Conservation (phyloP, 2,797 vertebrate species). For the Mormyrus hasselquistii region DNA sequence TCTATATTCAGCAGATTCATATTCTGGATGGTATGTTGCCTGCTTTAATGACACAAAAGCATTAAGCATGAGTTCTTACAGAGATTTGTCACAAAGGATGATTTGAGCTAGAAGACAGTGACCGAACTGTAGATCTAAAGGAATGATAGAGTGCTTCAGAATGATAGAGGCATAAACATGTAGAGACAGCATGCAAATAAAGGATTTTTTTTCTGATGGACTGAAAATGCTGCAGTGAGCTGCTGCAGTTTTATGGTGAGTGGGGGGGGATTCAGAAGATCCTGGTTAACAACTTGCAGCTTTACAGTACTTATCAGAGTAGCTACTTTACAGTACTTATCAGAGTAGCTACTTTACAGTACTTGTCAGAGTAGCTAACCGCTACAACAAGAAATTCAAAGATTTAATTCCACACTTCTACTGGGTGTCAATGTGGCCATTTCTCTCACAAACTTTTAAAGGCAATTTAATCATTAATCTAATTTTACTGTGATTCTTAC, state of each 20-base stretch:
- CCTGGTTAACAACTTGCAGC: not conserved
- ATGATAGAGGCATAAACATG: not conserved
- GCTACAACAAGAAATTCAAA: not conserved
- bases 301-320: not conserved
- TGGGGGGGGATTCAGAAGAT: not conserved
- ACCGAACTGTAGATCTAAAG: not conserved
- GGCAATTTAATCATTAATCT: constrained; percentile 5
- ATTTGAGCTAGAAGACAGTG: not conserved
- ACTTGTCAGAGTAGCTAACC: not conserved
- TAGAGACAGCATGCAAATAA: not conserved
- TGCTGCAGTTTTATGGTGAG: not conserved
- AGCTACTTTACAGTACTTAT: not conserved
- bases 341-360: not conserved
- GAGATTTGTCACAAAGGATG: not conserved
- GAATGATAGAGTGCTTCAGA: not conserved
- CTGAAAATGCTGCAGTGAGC: not conserved
- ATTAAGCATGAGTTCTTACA: not conserved
- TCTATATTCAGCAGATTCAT: not conserved
- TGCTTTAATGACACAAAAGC: not conserved
- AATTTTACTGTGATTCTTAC: constrained; percentile 1
- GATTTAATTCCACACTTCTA: not conserved
- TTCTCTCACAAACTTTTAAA: not conserved
- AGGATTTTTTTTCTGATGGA: not conserved
- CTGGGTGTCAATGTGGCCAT: not conserved
- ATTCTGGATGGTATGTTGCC: not conserved